Conservation (phyloP, 2,888 invertebrate species). For the Beris morrisii region DNA sequence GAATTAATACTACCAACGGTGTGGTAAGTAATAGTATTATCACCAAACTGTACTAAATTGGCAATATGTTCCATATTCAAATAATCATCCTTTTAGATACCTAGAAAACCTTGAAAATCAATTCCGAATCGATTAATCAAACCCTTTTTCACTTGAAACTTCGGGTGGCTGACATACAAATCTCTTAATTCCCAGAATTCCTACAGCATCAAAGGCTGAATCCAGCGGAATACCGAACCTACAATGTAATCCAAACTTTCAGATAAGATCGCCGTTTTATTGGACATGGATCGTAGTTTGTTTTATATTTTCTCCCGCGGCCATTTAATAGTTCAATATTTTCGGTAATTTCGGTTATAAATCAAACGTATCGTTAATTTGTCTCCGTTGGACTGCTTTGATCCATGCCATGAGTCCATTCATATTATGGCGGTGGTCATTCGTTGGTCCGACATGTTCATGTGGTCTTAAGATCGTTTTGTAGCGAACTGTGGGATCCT, state of each 20-base stretch:
- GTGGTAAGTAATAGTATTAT: no score
- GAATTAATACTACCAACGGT: no score
- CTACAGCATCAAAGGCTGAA: conserved; percentile 3
- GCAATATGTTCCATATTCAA: no score
- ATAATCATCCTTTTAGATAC: no score
- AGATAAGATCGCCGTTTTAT: conserved; percentile 14
- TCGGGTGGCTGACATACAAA: conserved; percentile 18
- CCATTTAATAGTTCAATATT: conserved; percentile 12
- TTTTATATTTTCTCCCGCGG: conserved; percentile 7
- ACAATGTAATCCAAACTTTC: conserved; percentile 10
- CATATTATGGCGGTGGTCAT: no score
- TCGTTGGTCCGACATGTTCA: no score
- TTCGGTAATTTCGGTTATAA: conserved; percentile 26
- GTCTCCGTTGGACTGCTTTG: conserved; percentile 6
- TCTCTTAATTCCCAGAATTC: conserved; percentile 22
- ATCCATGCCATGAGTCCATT: no score
- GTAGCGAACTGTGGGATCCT: no score
- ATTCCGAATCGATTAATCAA: conserved; percentile 17
- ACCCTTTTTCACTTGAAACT: conserved; percentile 1
- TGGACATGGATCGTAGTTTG: conserved; percentile 6
- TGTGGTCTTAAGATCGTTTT: no score
- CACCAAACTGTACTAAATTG: no score
- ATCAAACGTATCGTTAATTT: conserved; percentile 29
- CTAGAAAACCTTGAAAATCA: no score
- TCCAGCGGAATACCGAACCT: conserved; percentile 11